Evolutionary conservation across 1,140 invertebrate genomes (phyloP).

Genomic region (Cepaea nemoralis): DNA sequence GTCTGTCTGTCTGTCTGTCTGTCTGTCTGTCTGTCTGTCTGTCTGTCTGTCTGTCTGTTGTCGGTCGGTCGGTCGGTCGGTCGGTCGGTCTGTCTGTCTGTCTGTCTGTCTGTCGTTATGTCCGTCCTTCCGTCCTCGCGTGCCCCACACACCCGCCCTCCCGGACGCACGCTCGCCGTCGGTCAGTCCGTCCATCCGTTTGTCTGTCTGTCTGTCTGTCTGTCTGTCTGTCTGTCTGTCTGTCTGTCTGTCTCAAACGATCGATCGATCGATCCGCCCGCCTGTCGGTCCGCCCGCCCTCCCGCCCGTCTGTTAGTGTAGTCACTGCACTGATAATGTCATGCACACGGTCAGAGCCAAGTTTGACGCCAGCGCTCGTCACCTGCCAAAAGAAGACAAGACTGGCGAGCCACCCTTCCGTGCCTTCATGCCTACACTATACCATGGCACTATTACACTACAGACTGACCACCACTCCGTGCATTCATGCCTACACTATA

Average conservation of each 20-base stretch:
- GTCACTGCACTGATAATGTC: too few relatives aligned
- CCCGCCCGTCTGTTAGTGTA: too few relatives aligned
- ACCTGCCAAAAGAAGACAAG: too few relatives aligned
- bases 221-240: constrained; percentile 23
- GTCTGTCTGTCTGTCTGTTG: background rate
- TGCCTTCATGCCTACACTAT: too few relatives aligned
- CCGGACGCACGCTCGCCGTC: too few relatives aligned
- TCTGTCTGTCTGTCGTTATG: background rate
- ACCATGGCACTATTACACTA: too few relatives aligned
- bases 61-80: background rate
- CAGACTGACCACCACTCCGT: too few relatives aligned
- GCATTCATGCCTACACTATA: too few relatives aligned
- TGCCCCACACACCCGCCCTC: too few relatives aligned
- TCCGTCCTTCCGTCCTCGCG: background rate
- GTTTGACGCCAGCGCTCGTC: too few relatives aligned
- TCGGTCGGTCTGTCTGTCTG: background rate
- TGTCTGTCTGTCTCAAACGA: constrained; percentile 23
- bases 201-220: background rate
- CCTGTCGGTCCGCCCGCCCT: constrained; percentile 3
- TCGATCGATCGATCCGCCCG: constrained; percentile 5
- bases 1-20: background rate
- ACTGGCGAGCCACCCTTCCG: too few relatives aligned
- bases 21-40: background rate
- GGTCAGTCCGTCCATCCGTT: background rate
- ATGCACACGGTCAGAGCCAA: too few relatives aligned